These are phyloP conservation scores for Pantherophis alleghaniensis DNA, from an alignment of 2,797 vertebrate species.

Conservation along the genomic window DNA sequence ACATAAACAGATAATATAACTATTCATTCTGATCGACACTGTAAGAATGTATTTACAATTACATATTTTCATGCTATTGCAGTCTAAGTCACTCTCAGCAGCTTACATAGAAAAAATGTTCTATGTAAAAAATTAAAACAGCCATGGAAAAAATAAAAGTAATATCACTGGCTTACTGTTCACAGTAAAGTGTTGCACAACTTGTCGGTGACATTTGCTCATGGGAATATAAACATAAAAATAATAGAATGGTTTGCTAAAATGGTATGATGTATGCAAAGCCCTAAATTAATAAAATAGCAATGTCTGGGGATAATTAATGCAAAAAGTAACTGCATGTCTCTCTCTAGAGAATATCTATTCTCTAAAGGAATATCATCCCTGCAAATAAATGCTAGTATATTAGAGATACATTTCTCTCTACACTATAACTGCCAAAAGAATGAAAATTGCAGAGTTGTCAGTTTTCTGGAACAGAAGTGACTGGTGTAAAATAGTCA, in stretches of 20 bases:
- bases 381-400: neutral
- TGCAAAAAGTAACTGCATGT: neutral
- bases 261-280: neutral
- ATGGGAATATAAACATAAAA: neutral
- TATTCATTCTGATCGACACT: neutral
- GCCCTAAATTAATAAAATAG: neutral
- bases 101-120: neutral
- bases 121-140: neutral
- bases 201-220: neutral
- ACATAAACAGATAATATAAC: neutral
- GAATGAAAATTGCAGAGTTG: neutral
- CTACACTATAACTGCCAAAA: neutral
- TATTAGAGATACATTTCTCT: neutral
- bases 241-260: neutral
- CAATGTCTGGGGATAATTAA: neutral
- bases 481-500: neutral
- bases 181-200: neutral
- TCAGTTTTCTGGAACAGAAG: neutral
- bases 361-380: neutral
- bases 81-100: neutral
- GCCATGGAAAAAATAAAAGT: neutral
- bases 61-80: neutral
- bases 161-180: fast-evolving
- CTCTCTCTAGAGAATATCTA: neutral
- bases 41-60: neutral